Base-by-base conservation (phyloP, 92 coral and sea anemone species). In the Heteractis magnifica region DNA sequence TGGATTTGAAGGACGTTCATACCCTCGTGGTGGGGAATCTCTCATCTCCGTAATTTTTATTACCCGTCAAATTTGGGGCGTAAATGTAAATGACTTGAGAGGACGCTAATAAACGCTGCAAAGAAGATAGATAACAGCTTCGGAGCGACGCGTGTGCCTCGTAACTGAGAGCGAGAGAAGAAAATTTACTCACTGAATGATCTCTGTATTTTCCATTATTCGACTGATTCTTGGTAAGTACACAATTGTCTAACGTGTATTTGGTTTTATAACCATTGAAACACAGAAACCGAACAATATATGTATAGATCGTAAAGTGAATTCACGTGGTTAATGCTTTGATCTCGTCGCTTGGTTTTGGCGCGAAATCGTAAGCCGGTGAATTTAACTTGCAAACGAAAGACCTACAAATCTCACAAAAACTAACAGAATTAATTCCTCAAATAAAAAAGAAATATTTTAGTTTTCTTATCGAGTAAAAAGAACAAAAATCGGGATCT, bases 71-170 rank as follows among this genome's bases (percentile, higher is more conserved):
- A 20, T 68, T 20, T 20, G 44, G 49, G 73, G 49, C 73, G 73
- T 68, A 18, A 12, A 68, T 68, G 73, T 68, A 68, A 68, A 23
- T 26, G 73, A 23, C 73, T 65, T 68, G 5, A 68, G 73, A 68
- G 73, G 49, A 26, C 73, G 73, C 73, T 68, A 68, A 21, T 68
- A 68, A 23, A 68, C 41, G 26, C 73, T 68, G 23, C 44, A 68
- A 62, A 18, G 19, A 62, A 62, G 70, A 68, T 12, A 53, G 58
- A 53, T 68, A 68, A 68, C 73, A 68, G 14, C 73, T 20, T 68
- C 14, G 4, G 26, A 20, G 73, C 23, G 71, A 26, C 44, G 73
- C 50, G 73, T 48, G 73, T 68, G 73, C 73, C 73, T 21, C 15
- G 73, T 62, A 8, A 53, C 9, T 12, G 13, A 34, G 44, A 34